These are phyloP conservation scores for Anolis apletophallus DNA, from an alignment of 2,797 vertebrate species.

Conservation along the genomic window DNA sequence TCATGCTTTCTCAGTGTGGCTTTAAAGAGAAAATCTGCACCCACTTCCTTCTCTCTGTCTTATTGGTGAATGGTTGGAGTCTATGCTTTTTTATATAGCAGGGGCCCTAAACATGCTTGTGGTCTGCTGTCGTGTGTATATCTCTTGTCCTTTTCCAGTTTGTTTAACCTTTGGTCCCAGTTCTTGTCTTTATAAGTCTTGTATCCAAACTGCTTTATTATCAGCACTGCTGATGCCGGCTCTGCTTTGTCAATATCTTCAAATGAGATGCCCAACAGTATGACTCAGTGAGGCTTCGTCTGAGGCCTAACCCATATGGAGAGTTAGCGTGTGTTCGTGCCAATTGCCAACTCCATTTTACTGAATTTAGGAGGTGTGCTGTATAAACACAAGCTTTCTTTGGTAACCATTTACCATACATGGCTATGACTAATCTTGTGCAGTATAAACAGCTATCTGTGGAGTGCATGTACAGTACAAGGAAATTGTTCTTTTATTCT, in stretches of 20 bases:
- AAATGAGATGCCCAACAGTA: neutral
- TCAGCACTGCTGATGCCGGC: neutral
- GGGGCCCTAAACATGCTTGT: neutral
- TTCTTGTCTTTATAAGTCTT: conserved; percentile 11
- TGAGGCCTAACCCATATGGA: neutral
- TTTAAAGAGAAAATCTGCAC: neutral
- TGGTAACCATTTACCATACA: conserved; percentile 34
- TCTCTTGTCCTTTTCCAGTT: conserved; percentile 1
- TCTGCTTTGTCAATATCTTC: neutral
- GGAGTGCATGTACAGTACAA: conserved; percentile 4
- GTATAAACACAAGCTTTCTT: conserved; percentile 28
- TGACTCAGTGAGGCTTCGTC: conserved; percentile 17
- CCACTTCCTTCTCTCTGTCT: neutral
- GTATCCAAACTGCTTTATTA: neutral
- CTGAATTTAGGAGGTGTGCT: neutral
- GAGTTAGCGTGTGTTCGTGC: neutral
- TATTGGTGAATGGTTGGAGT: neutral
- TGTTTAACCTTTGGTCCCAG: conserved; percentile 22
- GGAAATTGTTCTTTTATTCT: neutral
- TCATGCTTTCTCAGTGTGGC: neutral
- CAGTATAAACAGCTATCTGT: conserved; percentile 11
- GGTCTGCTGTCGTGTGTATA: neutral
- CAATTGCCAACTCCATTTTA: conserved; percentile 22
- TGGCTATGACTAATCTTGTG: conserved; percentile 28
- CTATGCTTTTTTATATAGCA: neutral